Evolutionary conservation across 2,888 invertebrate genomes (phyloP).

Genomic region (Chromoteleia sp.): DNA sequence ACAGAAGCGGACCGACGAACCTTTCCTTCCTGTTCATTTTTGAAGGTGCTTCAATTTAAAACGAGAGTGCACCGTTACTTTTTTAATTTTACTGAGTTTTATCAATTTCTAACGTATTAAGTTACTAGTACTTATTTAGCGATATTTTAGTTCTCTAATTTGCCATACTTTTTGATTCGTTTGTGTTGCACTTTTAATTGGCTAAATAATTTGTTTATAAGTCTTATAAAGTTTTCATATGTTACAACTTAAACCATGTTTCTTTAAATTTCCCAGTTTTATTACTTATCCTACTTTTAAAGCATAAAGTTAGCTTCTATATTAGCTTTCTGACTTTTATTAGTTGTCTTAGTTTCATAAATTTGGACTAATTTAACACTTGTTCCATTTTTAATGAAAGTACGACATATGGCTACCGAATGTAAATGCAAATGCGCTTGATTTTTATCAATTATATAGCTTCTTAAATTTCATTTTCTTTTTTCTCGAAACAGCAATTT

Average conservation of each 20-base stretch:
- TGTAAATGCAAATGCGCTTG: too few species aligned
- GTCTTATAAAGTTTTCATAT: background rate
- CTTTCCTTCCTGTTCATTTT: slow-evolving; percentile 27
- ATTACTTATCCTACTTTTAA: slow-evolving; percentile 12
- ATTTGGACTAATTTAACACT: background rate
- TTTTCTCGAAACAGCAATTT: too few species aligned
- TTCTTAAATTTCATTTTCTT: background rate
- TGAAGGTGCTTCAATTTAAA: too few species aligned
- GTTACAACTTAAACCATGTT: slow-evolving; percentile 3
- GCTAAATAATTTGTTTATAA: background rate
- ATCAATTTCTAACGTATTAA: too few species aligned
- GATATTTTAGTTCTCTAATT: too few species aligned
- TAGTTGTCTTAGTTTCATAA: background rate
- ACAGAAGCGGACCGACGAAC: slow-evolving; percentile 6
- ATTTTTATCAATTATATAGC: background rate
- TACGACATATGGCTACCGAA: too few species aligned
- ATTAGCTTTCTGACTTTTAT: background rate
- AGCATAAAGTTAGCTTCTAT: slow-evolving; percentile 5
- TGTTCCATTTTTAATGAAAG: background rate
- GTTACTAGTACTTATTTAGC: too few species aligned
- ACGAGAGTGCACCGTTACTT: too few species aligned
- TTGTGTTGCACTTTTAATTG: too few species aligned
- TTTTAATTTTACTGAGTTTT: too few species aligned
- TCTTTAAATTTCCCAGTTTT: background rate
- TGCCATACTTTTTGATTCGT: too few species aligned